Percentiles rank a stretch among this genome's conserved stretches.
These are phyloP conservation scores for Beris morrisii DNA, from an alignment of 2,888 invertebrate species.

Conservation along the genomic window DNA sequence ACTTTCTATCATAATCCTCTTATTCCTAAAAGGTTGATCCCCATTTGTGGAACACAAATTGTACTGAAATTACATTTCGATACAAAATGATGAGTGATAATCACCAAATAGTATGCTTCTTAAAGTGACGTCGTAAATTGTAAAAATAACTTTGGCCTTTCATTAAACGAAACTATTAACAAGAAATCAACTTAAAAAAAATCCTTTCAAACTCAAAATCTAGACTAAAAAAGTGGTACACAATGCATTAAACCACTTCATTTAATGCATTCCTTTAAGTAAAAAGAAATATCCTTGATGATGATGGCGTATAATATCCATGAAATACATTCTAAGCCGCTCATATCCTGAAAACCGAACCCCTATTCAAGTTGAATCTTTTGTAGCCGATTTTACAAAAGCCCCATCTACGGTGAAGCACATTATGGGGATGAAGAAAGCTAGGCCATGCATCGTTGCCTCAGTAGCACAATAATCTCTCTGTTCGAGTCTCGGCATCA, in stretches of 20 bases:
- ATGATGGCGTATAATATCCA: constrained; percentile 32
- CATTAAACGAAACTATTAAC: too few species aligned
- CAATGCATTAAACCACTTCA: constrained; percentile 45
- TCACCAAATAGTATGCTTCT: too few species aligned
- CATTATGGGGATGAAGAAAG: neutral
- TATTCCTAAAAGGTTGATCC: too few species aligned
- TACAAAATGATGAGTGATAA: too few species aligned
- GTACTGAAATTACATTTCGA: too few species aligned
- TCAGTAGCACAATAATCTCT: constrained; percentile 37
- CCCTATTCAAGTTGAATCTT: constrained; percentile 17
- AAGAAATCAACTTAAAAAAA: constrained; percentile 7
- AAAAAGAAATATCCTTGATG: constrained; percentile 31
- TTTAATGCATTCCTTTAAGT: constrained; percentile 43
- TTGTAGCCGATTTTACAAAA: constrained; percentile 31
- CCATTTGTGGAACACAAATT: too few species aligned
- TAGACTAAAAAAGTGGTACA: constrained; percentile 23
- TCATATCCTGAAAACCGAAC: constrained; percentile 10
- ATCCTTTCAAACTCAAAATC: constrained; percentile 15
- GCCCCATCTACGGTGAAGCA: neutral
- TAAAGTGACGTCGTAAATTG: too few species aligned
- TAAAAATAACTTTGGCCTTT: too few species aligned
- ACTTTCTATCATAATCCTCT: too few species aligned
- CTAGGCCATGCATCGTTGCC: constrained; percentile 1
- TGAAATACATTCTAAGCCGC: constrained; percentile 30
- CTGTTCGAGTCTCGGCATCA: constrained; percentile 16